These are phyloP conservation scores for Bos indicus DNA, from an alignment of 2,113 vertebrate species.

Conservation along the genomic window DNA sequence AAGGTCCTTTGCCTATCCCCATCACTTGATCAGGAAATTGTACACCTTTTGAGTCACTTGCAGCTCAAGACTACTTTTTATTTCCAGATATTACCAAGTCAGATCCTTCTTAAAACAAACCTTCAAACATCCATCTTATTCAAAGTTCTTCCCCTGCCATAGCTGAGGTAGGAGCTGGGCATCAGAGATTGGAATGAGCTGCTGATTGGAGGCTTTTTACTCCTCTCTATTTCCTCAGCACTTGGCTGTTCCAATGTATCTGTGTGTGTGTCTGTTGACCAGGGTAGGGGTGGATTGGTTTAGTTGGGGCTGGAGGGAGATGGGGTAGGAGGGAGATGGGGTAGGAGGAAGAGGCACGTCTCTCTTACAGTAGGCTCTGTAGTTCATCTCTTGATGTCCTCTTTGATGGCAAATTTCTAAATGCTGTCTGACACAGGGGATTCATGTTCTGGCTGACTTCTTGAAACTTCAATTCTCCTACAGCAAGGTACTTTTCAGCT, in stretches of 20 bases:
- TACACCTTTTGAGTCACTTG: neutral
- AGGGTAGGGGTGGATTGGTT: fast-evolving
- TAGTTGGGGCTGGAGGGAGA: neutral
- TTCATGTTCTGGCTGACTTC: neutral
- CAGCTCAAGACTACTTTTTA: neutral
- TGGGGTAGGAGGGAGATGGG: fast-evolving
- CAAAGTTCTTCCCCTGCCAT: neutral
- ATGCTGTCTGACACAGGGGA: neutral
- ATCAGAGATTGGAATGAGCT: neutral
- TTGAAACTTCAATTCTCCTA: neutral
- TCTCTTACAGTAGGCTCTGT: neutral
- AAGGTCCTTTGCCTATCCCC: neutral
- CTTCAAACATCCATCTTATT: neutral
- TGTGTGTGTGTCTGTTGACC: neutral
- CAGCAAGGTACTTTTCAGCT: neutral
- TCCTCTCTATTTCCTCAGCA: neutral
- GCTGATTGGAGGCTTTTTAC: neutral
- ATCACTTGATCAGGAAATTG: neutral
- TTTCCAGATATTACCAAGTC: neutral
- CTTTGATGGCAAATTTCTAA: neutral
- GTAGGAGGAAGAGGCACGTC: neutral
- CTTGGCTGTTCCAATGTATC: neutral
- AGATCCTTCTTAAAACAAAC: neutral
- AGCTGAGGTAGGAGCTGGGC: neutral
- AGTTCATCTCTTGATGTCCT: neutral